Conservation (phyloP, 1,140 invertebrate genomes). For the Ridgeia piscesae region DNA sequence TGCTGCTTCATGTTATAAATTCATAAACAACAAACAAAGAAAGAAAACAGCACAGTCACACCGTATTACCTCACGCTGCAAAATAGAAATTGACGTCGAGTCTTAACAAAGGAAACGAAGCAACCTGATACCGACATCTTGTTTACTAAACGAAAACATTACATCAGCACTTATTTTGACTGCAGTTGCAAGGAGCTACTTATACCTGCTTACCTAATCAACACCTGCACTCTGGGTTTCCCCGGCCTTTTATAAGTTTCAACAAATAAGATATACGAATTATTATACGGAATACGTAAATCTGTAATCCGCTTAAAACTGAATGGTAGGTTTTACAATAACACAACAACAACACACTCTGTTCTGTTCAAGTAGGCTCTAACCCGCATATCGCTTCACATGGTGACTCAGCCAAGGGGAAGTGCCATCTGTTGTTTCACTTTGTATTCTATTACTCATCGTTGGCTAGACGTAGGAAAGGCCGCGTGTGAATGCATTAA, state of each 20-base stretch:
- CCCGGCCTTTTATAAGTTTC: too few relatives aligned
- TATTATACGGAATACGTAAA: too few relatives aligned
- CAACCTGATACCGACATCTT: not conserved
- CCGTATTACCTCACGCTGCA: not conserved
- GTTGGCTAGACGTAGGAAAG: not conserved
- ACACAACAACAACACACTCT: too few relatives aligned
- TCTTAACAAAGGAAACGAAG: not conserved
- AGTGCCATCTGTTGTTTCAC: not conserved
- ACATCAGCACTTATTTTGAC: not conserved
- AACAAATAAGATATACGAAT: too few relatives aligned
- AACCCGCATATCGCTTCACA: not conserved
- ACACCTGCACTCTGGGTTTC: too few relatives aligned
- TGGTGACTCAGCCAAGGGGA: not conserved
- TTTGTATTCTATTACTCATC: not conserved
- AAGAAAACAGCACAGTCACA: not conserved
- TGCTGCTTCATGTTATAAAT: not conserved
- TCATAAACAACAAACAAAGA: not conserved
- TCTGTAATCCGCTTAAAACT: too few relatives aligned
- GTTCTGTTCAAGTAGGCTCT: too few relatives aligned
- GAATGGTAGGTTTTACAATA: too few relatives aligned
- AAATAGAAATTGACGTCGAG: not conserved
- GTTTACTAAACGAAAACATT: not conserved
- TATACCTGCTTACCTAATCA: too few relatives aligned
- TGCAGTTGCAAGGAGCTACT: not conserved
- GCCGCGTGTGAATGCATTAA: too few relatives aligned